Evolutionary conservation across 1,140 invertebrate species (phyloP), one percentile per base, ranked within the genome.

Genomic region (Ptiloglossa arizonensis): DNA sequence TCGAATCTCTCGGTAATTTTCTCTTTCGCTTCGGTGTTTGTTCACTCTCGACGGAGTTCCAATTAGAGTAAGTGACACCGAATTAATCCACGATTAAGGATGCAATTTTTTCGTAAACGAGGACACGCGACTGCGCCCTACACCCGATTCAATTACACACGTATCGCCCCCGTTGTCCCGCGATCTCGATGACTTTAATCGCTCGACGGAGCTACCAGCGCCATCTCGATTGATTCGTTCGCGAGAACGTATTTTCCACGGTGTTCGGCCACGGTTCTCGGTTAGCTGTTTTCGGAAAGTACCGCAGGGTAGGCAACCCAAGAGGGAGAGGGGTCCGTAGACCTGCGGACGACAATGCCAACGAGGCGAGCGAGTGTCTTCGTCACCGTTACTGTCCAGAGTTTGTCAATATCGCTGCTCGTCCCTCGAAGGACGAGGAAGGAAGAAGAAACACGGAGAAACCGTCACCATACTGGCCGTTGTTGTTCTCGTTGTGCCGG

Each of bases 401-500:
- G 41, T 77, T 77, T 66, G 67, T 68, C 67, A 68, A 72, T 72
- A 77, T 71, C 62, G 66, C 52, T 56, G 24, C 19, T 19, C 41
- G 70, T 11, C 15, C 8, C 5, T 54, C 4, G 8, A 0, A 9
- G 15, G 9, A 17, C 27, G 19, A 4, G 6, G 1, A 27, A 15
- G 27, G 11, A n/a, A 17, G 19, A 17, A 29, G 32, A 9, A 22
- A 15, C n/a, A 38, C n/a, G 0, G n/a, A 3, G 15, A 32, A 4
- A 24, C 0, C n/a, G 50, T n/a, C 24, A 15, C 9, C 1, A n/a
- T n/a, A n/a, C n/a, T 27, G 15, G 3, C 3, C 15, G 0, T 8
- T 13, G 13, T 0, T 1, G 22, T 27, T 27, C 11, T 24, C 22
- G 19, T 60, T n/a, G 54, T 35, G 8, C 19, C 29, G 38, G 17